Evolutionary conservation across 2,113 vertebrate genomes (phyloP).

Genomic region (Mastomys coucha): DNA sequence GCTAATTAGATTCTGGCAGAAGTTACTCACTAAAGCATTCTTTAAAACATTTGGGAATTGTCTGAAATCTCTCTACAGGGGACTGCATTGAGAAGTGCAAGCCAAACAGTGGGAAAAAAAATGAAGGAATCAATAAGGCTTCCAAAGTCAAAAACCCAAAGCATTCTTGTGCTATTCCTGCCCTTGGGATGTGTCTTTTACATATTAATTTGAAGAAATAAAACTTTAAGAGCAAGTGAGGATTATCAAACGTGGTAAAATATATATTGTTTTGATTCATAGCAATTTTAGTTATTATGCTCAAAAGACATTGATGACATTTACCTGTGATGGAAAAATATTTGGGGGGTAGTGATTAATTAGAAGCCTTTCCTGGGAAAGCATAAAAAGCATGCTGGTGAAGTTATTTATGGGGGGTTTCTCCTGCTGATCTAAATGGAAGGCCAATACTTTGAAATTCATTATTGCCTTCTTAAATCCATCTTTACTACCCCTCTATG

Average conservation of each 20-base stretch:
- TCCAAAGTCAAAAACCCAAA: constrained; percentile 56
- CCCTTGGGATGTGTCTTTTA: constrained; percentile 35
- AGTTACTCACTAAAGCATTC: constrained; percentile 64
- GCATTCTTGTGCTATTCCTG: constrained; percentile 49
- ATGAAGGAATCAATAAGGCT: constrained; percentile 65
- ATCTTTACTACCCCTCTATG: neutral
- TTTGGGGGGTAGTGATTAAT: constrained; percentile 20
- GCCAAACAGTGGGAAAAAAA: constrained; percentile 54
- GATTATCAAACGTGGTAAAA: constrained; percentile 60
- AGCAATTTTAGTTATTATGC: constrained; percentile 43
- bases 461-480: constrained; percentile 27
- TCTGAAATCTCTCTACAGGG: constrained; percentile 64
- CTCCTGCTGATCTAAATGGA: neutral
- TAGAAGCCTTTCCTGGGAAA: neutral
- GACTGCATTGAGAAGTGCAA: constrained; percentile 48
- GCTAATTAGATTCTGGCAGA: constrained; percentile 77
- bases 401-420: neutral
- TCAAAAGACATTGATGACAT: constrained; percentile 18
- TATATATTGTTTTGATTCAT: constrained; percentile 55
- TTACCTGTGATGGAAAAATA: constrained; percentile 51
- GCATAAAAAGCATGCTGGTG: neutral
- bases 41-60: constrained; percentile 75
- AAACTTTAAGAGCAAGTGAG: constrained; percentile 62
- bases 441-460: constrained; percentile 28
- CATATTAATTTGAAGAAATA: constrained; percentile 62